Base-by-base conservation (phyloP, 2,888 invertebrate genomes). In the Cephus nigrinus region DNA sequence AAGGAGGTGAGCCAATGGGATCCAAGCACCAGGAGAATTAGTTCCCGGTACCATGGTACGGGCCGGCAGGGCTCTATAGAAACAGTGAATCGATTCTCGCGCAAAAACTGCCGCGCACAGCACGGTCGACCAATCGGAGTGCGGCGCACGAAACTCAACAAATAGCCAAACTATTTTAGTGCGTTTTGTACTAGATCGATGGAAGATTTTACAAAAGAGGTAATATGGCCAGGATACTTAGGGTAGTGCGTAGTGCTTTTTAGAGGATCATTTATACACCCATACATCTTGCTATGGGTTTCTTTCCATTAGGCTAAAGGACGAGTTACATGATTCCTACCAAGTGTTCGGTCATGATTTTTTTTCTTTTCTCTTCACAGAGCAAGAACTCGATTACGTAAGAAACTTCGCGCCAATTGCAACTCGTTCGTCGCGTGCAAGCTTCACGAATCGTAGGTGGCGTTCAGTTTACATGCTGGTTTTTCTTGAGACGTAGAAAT, bases 31-130 rank as follows among this genome's bases (percentile, higher is more conserved):
- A 76, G 81, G 81, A 83, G 84, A 82, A 84, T 78, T 79, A 75
- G 76, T 68, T 79, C 68, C 76, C 11, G 34, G n/a, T 74, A 74
- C 34, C 35, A 11, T 23, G 12, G 15, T 33, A n/a, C 76, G 40
- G 83, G 76, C 79, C 78, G 82, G 80, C 81, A 82, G 80, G 78
- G 81, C 80, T 80, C 80, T 82, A 76, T 33, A 68, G 83, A 82
- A 82, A 81, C 80, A 80, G 31, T 79, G 81, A 83, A 86, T 86
- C 86, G 86, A 86, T 86, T 84, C 84, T 83, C 86, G 85, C 84
- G 85, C 86, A 86, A 87, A 86, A 87, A 86, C 79, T 80, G 76
- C 73, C 55, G 77, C 80, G 80, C 79, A 78, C 78, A 71, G 68
- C 75, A 74, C 31, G 36, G 73, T 69, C 68, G 79, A 79, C 83